Base-by-base conservation (phyloP, 1,140 invertebrate genomes). In the Parapsyche elsis region DNA sequence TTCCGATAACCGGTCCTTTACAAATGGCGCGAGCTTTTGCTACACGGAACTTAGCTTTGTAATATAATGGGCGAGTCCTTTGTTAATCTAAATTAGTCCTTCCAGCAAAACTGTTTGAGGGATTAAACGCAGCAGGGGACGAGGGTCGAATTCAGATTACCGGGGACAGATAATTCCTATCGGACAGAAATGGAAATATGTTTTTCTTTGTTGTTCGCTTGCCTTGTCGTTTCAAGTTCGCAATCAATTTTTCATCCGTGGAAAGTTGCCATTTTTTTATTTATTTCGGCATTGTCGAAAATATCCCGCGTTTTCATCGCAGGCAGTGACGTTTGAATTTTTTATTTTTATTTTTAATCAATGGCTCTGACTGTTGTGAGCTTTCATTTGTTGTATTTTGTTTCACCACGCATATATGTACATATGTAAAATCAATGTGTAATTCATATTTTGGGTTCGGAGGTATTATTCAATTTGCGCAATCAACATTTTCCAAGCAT, bases 11-110 rank as follows among this genome's bases (percentile, higher is more conserved):
- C 38, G 70, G 24, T 16, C 26, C 26, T 30, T 71, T 71, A 49
- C 71, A 49, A 49, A 74, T 19, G 71, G 44, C 57, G 53, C 19
- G 14, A 61, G 49, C 9, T 59, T 77, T n/a, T 12, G 30, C 19
- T 26, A 44, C 75, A 75, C n/a, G 71, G 9, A 75, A 75, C 44
- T 75, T 64, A 64, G 57, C 10, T 57, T 45, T 77, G 71, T 75
- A 12, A 30, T 30, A 61, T 77, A 77, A 77, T 64, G 75, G 75
- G 53, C 59, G n/a, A 45, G 75, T 24, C 75, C 38, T 64, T 38
- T 44, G 75, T 64, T 77, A 77, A 77, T 77, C 75, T 59, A 77
- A 77, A 77, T 77, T 77, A 77, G 75, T 77, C 75, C 71, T 73
- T 75, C 71, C 75, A 24, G 75, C 75, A 77, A 77, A 77, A 77